Evolutionary conservation across 2,797 vertebrate species (phyloP).

Genomic region (Gymnodraco acuticeps): DNA sequence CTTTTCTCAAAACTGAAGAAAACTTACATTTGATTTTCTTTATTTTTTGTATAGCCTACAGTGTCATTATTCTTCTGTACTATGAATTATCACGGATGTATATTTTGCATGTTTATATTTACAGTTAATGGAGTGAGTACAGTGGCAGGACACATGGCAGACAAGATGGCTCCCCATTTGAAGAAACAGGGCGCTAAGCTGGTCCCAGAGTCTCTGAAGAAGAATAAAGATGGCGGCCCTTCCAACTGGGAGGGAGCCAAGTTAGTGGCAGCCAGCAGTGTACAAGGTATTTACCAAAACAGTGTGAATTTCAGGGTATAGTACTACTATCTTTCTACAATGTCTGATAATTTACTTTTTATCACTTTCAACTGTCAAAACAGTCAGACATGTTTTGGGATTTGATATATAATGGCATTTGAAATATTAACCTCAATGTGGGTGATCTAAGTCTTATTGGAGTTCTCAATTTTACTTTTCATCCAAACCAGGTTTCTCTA

Average conservation of each 20-base stretch:
- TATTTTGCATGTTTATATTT: not conserved
- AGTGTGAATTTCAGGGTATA: not conserved
- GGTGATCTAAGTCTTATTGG: not conserved
- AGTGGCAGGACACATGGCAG: conserved; percentile 90
- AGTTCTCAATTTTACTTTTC: not conserved
- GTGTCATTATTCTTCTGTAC: not conserved
- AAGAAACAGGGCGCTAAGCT: conserved; percentile 95
- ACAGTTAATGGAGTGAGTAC: conserved; percentile 93
- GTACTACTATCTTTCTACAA: not conserved
- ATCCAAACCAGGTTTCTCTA: conserved; percentile 87
- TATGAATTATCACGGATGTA: not conserved
- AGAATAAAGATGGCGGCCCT: conserved; percentile 86
- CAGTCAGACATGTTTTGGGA: not conserved
- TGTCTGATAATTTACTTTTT: not conserved
- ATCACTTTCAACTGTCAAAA: not conserved
- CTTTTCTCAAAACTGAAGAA: not conserved
- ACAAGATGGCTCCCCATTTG: conserved; percentile 92
- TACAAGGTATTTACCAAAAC: conserved; percentile 86
- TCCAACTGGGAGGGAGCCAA: conserved; percentile 91
- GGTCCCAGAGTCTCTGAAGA: conserved; percentile 93
- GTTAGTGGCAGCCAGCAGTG: conserved; percentile 90
- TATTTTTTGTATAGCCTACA: not conserved
- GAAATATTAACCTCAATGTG: not conserved
- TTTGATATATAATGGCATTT: not conserved
- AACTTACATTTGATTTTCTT: not conserved